Evolutionary conservation across 1,140 invertebrate genomes (phyloP), one percentile per base, ranked within the genome.

Genomic region (Bilobella aurantiaca): DNA sequence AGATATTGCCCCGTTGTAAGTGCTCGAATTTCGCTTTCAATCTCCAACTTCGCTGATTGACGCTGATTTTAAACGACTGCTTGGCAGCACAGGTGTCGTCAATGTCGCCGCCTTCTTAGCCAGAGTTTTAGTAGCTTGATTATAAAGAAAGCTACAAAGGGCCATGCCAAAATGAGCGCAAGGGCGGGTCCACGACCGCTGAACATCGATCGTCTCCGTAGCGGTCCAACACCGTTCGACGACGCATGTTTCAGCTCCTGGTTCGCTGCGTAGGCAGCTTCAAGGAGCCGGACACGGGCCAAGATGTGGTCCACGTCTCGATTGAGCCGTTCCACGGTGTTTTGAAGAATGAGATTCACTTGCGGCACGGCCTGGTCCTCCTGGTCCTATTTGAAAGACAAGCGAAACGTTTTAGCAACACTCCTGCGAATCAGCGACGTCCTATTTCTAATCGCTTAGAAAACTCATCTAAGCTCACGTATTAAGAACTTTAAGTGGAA

Each of bases 301-400:
- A 67, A 32, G 27, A 73, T 69, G 46, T 73, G 71, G 14, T 73
- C 71, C 14, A 73, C 60, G 42, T 73, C 71, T 23, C 68, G 53
- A 61, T 73, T 73, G 30, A 73, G 62, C 29, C 71, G 53, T 25
- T 73, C 71, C 18, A 73, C 65, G 16, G 71, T 70, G 1, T 32
- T 37, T 1, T 66, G 62, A 2, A 69, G 57, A 27, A 70, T 37
- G 21, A 65, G 8, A 32, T 66, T 63, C 49, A 53, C 34, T 42
- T 42, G 18, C 18, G 34, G 8, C 18, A 8, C 49, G 49, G 23
- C 49, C 8, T 8, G 49, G 49, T 32, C n/a, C 42, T 49, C 5
- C 27, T 2, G 27, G 47, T 28, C n/a, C n/a, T n/a, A n/a, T n/a
- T n/a, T n/a, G n/a, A n/a, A n/a, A n/a, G n/a, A n/a, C n/a, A n/a